Evolutionary conservation across 1,140 invertebrate species (phyloP).

Genomic region (Drosophila burlai): DNA sequence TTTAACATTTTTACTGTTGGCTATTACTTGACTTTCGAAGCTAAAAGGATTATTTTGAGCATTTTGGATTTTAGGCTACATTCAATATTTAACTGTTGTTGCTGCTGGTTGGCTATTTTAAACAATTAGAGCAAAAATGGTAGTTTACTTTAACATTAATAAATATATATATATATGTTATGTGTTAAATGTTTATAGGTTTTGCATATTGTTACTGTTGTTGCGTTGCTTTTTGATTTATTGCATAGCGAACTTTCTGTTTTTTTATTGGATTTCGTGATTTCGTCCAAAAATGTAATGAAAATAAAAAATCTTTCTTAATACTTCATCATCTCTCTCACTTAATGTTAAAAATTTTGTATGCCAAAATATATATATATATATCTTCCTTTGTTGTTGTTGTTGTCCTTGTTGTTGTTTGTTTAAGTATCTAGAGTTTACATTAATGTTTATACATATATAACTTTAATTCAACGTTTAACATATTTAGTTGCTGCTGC

Average conservation of each 20-base stretch:
- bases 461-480: slow-evolving; percentile 64
- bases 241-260: slow-evolving; percentile 61
- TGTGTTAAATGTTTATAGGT: slow-evolving; percentile 34
- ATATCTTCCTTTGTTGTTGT: slow-evolving; percentile 32
- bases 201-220: slow-evolving; percentile 62
- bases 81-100: slow-evolving; percentile 60
- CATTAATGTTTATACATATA: slow-evolving; percentile 36
- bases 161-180: slow-evolving; percentile 45
- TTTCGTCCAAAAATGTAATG: slow-evolving; percentile 56
- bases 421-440: slow-evolving; percentile 62
- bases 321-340: slow-evolving; percentile 20
- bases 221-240: slow-evolving; percentile 50
- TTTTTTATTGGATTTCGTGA: slow-evolving; percentile 47
- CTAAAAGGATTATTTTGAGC: slow-evolving; percentile 75
- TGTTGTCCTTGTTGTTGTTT: slow-evolving; percentile 19
- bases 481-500: slow-evolving; percentile 57
- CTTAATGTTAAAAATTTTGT: slow-evolving; percentile 78
- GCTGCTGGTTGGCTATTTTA: slow-evolving; percentile 58
- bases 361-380: slow-evolving; percentile 78
- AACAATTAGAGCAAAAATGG: slow-evolving; percentile 59
- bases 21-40: slow-evolving; percentile 79
- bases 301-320: slow-evolving; percentile 38
- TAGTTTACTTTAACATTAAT: slow-evolving; percentile 59
- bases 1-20: slow-evolving; percentile 75
- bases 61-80: slow-evolving; percentile 65